These are phyloP conservation scores for Penaeus vannamei DNA, from an alignment of 1,140 invertebrate genomes.

Conservation along the genomic window DNA sequence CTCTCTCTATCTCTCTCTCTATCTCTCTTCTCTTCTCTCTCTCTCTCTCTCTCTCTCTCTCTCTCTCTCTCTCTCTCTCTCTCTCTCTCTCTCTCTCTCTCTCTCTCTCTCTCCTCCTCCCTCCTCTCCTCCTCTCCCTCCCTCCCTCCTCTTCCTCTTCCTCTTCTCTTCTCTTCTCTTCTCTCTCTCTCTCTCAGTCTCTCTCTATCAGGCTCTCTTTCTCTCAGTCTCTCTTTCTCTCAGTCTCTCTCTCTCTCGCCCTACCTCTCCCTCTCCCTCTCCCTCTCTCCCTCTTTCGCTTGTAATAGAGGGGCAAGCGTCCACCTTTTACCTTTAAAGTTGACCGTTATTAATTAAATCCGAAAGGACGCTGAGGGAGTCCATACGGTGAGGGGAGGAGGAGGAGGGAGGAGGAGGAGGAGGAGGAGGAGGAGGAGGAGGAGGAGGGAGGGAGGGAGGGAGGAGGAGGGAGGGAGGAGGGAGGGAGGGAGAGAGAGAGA, in stretches of 20 bases:
- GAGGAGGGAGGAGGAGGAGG: neutral
- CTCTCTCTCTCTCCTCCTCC: no score
- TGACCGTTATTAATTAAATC: neutral
- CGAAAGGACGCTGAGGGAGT: neutral
- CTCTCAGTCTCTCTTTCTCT: no score
- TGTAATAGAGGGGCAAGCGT: neutral
- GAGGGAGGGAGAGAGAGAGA: conserved; percentile 36
- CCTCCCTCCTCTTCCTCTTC: neutral
- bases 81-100: neutral
- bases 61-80: neutral
- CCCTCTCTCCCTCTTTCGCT: neutral
- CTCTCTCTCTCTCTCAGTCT: neutral
- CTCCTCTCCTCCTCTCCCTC: neutral
- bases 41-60: neutral
- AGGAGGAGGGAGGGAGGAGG: neutral
- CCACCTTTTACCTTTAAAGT: neutral
- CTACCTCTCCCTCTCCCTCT: neutral
- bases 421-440: neutral
- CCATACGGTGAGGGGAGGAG: no score
- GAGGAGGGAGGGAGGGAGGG: neutral
- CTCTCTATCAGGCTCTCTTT: no score
- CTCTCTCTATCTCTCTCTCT: no score
- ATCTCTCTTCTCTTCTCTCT: no score
- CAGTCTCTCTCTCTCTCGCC: neutral
- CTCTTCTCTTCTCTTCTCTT: neutral